Base-by-base conservation (phyloP, 2,888 invertebrate genomes). In the Invenusta paracnida region DNA sequence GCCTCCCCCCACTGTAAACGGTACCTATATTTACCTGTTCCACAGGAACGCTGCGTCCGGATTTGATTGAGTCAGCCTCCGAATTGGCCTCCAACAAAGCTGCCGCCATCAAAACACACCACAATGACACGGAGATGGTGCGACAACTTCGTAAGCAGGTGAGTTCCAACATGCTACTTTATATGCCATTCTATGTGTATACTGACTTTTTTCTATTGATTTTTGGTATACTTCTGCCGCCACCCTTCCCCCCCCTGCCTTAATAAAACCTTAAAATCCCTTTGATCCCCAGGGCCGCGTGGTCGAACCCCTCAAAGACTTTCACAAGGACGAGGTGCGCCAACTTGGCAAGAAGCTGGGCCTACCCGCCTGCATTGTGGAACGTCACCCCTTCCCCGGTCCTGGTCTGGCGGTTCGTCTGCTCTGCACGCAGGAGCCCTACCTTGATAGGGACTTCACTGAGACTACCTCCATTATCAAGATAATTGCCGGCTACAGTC, bases 321-420 rank as follows among this genome's bases (percentile, higher is more conserved):
- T 99, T 91, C 99, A 99, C 92, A 99, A 99, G 93, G 98, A 98
- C 91, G 98, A 98, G 93, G 96, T 96, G 28, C 94, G 98, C 86
- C 93, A 94, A 86, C 92, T 99, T 88, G 99, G 99, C 84, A 93
- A 94, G 89, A 96, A 96, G 92, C 93, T 99, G 86, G 97, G 97
- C 0, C 93, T 99, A 87, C 95, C 97, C 11, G 91, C 93, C 67
- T 94, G 95, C 88, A 93, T 99, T 88, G 96, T 99, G 87, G 94
- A 96, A 92, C 93, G 98, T 88, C 99, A 99, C 92, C 99, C 99
- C 81, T 99, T 98, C 93, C 99, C 99, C 25, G 97, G 99, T 0
- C 99, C 99, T 23, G 99, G 99, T 17, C 93, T 99, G 87, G 98
- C 99, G 73, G 98, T 99, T 90, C 93, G 99, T 88, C 95, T 98